Evolutionary conservation across 2,797 vertebrate genomes (phyloP).

Genomic region (Otolemur crassicaudatus): DNA sequence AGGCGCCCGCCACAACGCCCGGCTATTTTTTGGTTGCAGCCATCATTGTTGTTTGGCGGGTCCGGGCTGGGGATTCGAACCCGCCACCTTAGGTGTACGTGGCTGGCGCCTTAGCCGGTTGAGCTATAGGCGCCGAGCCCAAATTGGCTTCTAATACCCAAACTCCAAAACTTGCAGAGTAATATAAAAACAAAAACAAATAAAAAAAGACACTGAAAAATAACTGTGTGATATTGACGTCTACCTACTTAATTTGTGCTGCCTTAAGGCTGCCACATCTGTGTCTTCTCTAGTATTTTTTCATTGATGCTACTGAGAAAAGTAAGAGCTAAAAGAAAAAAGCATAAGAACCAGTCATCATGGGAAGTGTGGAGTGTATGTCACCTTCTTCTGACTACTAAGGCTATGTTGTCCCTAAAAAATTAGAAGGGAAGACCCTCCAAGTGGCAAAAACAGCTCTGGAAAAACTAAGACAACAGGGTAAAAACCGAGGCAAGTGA

Average conservation of each 20-base stretch:
- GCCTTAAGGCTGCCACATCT: background rate
- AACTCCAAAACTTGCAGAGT: background rate
- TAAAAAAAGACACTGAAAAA: background rate
- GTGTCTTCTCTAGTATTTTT: background rate
- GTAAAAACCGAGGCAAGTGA: background rate
- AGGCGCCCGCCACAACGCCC: too few species aligned
- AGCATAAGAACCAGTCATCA: background rate
- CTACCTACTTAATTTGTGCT: background rate
- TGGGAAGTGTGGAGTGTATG: background rate
- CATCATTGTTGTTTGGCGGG: too few species aligned
- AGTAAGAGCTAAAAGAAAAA: conserved; percentile 19
- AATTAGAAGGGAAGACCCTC: background rate
- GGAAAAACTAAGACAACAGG: background rate
- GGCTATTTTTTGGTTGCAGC: too few species aligned
- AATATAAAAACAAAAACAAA: background rate
- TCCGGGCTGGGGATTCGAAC: too few species aligned
- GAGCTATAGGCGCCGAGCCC: too few species aligned
- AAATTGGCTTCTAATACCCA: background rate
- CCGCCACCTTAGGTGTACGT: too few species aligned
- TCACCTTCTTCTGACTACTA: background rate
- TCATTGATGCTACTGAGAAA: conserved; percentile 11
- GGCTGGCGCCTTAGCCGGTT: too few species aligned
- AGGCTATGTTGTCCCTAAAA: background rate
- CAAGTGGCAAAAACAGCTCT: background rate
- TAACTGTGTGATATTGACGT: background rate